Base-by-base conservation (phyloP, 2,888 invertebrate species). In the Drosophila dives region DNA sequence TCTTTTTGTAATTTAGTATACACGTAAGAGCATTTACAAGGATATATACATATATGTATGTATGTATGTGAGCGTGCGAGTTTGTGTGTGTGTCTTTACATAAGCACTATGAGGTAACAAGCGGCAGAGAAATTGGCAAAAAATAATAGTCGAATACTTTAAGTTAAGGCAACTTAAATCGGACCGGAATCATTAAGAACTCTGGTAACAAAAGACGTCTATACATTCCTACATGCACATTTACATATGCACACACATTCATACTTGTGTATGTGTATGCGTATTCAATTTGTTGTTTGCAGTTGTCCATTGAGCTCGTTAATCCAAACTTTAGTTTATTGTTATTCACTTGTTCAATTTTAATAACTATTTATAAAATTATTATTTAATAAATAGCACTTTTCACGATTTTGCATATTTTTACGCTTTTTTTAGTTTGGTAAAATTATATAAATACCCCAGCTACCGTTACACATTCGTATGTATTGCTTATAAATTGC, bases 31-130 rank as follows among this genome's bases (percentile, higher is more conserved):
- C 26, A 49, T 49, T 49, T 49, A 26, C 38, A 38, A 38, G 38
- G 55, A 55, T n/a, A 36, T 15, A 33, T 20, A 15, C 23, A 23
- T 5, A 53, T 53, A 2, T 23, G 17, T 53, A 1, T 15, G n/a
- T 33, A 3, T 15, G 15, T 20, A 5, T 15, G 23, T 58, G 26
- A 15, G 5, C 17, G n/a, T 51, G 20, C 33, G 3, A 2, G 4
- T 10, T 6, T 4, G 29, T 15, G 23, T 58, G 15, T 36, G 11
- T 36, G 29, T 34, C 17, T 60, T 60, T 60, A 60, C 29, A 60
- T 60, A 60, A 60, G 60, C 60, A 38, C 60, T 49, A 54, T 68
- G 69, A 55, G 54, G 61, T 70, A 70, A 70, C 69, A 61, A 45
- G 45, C 34, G 29, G 20, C 20, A 56, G 15, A 6, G 34, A 33